Percentiles rank a stretch among this genome's conserved stretches.
These are phyloP conservation scores for Molanna angustata DNA, from an alignment of 2,888 invertebrate genomes.

Conservation along the genomic window DNA sequence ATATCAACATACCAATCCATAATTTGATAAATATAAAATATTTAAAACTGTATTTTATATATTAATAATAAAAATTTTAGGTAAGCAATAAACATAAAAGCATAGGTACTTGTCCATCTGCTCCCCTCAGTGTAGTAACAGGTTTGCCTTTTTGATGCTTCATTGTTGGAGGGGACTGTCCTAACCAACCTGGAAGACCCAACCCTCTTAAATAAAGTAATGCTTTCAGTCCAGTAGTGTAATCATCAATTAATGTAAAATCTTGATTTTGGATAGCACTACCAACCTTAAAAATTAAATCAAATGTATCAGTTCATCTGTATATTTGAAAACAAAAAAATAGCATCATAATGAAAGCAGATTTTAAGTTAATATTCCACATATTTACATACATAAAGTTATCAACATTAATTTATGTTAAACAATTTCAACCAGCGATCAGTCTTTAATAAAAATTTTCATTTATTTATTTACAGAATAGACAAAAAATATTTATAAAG, in stretches of 20 bases:
- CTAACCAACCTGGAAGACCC: constrained; percentile 76
- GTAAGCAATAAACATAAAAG: constrained; percentile 1
- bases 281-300: constrained; percentile 64
- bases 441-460: too few species aligned
- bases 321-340: too few species aligned
- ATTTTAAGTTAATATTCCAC: too few species aligned
- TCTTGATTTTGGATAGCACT: constrained; percentile 99
- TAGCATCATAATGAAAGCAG: too few species aligned
- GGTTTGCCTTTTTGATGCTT: constrained; percentile 95
- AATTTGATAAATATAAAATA: not conserved
- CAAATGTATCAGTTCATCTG: too few species aligned
- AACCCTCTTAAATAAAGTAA: constrained; percentile 75
- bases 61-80: constrained; percentile 3
- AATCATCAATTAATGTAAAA: constrained; percentile 95
- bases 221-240: constrained; percentile 83
- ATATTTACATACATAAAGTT: too few species aligned
- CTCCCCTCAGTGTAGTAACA: constrained; percentile 62
- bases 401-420: too few species aligned
- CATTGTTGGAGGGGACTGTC: constrained; percentile 88
- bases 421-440: too few species aligned
- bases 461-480: too few species aligned
- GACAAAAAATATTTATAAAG: too few species aligned
- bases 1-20: not conserved
- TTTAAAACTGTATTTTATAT: not conserved
- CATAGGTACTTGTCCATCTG: constrained; percentile 71